Conservation (phyloP, 2,888 invertebrate species). For the Bugula neritina region DNA sequence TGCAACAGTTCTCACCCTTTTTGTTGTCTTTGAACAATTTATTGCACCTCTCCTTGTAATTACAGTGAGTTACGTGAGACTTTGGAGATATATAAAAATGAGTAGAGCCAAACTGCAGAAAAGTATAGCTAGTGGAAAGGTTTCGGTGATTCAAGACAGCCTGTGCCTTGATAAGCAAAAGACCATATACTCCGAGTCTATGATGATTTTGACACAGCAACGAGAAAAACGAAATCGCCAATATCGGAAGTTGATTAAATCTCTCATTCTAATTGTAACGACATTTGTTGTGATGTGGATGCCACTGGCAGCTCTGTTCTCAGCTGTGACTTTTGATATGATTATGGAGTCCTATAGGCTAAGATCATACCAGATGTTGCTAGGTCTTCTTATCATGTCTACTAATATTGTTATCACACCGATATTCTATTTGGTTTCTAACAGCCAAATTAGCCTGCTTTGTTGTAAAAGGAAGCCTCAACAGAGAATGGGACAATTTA, state of each 20-base stretch:
- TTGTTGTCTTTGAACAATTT: not conserved
- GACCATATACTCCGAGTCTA: not conserved
- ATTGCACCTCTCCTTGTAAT: not conserved
- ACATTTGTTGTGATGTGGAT: constrained; percentile 7
- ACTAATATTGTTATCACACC: not conserved
- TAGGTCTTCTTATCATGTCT: not conserved
- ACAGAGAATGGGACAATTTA: no score
- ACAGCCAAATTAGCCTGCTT: not conserved
- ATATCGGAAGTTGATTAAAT: not conserved
- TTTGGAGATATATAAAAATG: not conserved
- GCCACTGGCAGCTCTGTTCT: not conserved
- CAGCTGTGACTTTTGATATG: not conserved
- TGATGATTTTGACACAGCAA: not conserved
- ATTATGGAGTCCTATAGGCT: not conserved
- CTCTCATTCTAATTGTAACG: not conserved
- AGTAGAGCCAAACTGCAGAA: not conserved
- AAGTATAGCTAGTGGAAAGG: not conserved
- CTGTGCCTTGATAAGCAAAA: not conserved
- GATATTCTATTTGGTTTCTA: not conserved
- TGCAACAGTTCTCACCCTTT: not conserved
- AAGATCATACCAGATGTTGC: not conserved
- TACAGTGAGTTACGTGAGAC: not conserved
- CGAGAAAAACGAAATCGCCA: not conserved
- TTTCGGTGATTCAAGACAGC: not conserved
- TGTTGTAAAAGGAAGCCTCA: no score